Evolutionary conservation across 2,797 vertebrate species (phyloP).

Genomic region (Acomys russatus): DNA sequence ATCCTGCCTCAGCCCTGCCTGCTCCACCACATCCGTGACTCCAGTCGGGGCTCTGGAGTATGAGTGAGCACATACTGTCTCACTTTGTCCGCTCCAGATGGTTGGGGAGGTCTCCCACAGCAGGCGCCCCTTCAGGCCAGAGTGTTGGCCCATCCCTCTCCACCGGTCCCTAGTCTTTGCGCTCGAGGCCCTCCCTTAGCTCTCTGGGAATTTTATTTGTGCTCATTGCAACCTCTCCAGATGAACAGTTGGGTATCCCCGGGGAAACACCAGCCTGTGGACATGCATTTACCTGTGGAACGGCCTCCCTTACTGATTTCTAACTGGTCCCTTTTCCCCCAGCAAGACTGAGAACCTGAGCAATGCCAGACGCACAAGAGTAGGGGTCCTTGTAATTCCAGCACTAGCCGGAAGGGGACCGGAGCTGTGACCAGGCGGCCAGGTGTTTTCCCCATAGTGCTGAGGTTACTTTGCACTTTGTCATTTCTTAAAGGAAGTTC

Average conservation of each 20-base stretch:
- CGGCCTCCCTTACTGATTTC: background rate
- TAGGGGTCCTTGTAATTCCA: background rate
- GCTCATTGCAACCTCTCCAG: background rate
- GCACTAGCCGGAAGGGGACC: background rate
- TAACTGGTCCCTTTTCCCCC: background rate
- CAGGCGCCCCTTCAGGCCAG: background rate
- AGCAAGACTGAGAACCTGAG: slow-evolving; percentile 37
- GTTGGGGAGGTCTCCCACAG: background rate
- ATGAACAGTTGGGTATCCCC: background rate
- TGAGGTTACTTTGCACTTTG: slow-evolving; percentile 77
- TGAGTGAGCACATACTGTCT: background rate
- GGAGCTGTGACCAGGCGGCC: slow-evolving; percentile 29
- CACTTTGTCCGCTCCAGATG: background rate
- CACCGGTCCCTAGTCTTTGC: background rate
- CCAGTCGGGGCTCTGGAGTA: background rate
- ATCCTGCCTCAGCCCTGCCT: background rate
- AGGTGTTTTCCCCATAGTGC: slow-evolving; percentile 8
- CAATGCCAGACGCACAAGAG: background rate
- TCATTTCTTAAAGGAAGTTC: slow-evolving; percentile 73
- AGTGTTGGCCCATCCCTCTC: background rate
- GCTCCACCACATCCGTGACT: background rate
- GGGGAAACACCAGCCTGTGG: background rate
- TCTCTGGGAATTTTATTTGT: background rate
- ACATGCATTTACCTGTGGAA: background rate
- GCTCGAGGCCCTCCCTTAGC: background rate